These are phyloP conservation scores for Ceramica pisi DNA, from an alignment of 2,888 invertebrate genomes.

Conservation along the genomic window DNA sequence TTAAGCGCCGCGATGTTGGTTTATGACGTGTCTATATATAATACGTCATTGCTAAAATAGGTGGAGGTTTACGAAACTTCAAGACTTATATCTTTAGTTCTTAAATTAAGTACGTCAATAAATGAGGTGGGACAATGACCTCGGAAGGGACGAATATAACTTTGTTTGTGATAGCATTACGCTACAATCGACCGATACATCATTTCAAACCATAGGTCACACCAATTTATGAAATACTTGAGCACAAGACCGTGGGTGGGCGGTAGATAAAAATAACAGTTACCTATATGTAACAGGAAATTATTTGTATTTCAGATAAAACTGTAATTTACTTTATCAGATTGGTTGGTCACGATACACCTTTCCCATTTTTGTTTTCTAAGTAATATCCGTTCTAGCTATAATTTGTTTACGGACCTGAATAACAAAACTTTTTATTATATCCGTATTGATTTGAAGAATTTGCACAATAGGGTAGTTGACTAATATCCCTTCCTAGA, in stretches of 20 bases:
- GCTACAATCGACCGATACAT: background rate
- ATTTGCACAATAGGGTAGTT: background rate
- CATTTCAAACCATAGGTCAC: background rate
- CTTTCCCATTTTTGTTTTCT: constrained; percentile 32
- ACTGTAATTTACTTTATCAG: constrained; percentile 53
- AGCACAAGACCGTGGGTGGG: background rate
- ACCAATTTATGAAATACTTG: constrained; percentile 4
- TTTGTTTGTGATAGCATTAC: background rate
- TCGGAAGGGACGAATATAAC: background rate
- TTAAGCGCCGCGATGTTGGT: too few species aligned
- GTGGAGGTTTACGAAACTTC: background rate
- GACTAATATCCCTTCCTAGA: background rate
- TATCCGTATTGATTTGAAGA: constrained; percentile 1
- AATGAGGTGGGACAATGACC: too few species aligned
- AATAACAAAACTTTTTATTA: constrained; percentile 15
- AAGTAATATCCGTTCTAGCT: constrained; percentile 12
- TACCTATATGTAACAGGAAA: constrained; percentile 40
- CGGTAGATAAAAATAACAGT: constrained; percentile 22
- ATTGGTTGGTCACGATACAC: constrained; percentile 46
- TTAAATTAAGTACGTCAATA: background rate
- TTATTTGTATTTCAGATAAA: constrained; percentile 52
- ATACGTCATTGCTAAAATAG: background rate
- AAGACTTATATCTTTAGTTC: background rate
- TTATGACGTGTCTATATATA: too few species aligned
- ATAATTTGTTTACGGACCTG: constrained; percentile 9